Conservation (phyloP, 2,888 invertebrate genomes). For the Cheilosia urbana region DNA sequence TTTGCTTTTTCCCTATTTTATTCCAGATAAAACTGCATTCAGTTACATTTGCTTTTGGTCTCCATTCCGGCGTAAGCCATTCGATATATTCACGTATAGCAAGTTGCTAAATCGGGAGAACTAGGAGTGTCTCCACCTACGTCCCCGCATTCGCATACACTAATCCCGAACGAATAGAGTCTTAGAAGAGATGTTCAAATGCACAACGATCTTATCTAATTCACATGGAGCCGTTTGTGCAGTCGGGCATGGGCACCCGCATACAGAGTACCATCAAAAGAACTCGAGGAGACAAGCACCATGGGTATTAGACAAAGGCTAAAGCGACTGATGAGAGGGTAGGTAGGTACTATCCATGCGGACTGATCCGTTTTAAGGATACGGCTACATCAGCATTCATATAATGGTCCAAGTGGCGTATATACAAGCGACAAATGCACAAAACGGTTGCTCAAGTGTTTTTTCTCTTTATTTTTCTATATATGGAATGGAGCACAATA, state of each 20-base stretch:
- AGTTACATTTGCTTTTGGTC: slow-evolving; percentile 53
- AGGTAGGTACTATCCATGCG: slow-evolving; percentile 22
- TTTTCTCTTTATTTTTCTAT: not conserved
- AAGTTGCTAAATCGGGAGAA: slow-evolving; percentile 10
- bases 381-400: slow-evolving; percentile 27
- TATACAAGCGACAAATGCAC: slow-evolving; percentile 31
- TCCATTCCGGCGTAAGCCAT: slow-evolving; percentile 33
- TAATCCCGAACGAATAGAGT: not conserved
- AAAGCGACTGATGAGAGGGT: slow-evolving; percentile 12
- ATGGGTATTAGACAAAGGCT: slow-evolving; percentile 34
- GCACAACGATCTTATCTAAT: slow-evolving; percentile 68
- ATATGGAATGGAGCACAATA: slow-evolving; percentile 13
- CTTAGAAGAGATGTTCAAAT: slow-evolving; percentile 52
- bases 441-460: not conserved
- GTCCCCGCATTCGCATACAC: slow-evolving; percentile 8
- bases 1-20: slow-evolving; percentile 43
- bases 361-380: slow-evolving; percentile 50
- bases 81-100: slow-evolving; percentile 24
- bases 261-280: slow-evolving; percentile 42
- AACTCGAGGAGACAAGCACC: slow-evolving; percentile 15
- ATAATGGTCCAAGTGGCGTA: slow-evolving; percentile 8
- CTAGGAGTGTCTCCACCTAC: slow-evolving; percentile 16
- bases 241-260: slow-evolving; percentile 35
- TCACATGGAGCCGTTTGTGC: slow-evolving; percentile 52
- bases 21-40: slow-evolving; percentile 58